phyloP scores from a whole-genome alignment of 2,888 invertebrate genomes.

The Cacoxenus indagator region DNA sequence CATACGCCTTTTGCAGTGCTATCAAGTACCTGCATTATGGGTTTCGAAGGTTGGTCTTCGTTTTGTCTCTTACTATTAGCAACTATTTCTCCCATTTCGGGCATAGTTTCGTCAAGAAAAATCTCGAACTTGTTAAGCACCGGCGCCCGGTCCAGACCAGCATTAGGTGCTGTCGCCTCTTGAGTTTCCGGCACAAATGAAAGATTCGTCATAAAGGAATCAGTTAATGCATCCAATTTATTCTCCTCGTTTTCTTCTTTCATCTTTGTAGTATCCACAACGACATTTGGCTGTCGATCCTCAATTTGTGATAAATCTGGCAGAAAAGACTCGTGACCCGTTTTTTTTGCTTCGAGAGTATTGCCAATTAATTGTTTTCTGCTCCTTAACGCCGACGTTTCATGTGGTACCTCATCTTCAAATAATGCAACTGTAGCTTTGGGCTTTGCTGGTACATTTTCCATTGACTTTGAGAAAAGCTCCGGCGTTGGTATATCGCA shows the following conservation, averaged over 20 bases:
- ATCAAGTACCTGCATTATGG: too few species aligned
- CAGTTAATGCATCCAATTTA: constrained; percentile 29
- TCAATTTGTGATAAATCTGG: constrained; percentile 34
- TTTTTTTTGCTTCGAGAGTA: neutral
- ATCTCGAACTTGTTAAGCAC: constrained; percentile 41
- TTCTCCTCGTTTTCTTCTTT: too few species aligned
- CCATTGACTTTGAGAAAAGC: constrained; percentile 30
- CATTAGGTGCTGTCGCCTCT: neutral
- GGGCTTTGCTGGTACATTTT: neutral
- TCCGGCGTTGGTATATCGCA: constrained; percentile 50
- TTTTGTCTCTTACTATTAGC: too few species aligned
- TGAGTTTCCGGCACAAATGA: constrained; percentile 55
- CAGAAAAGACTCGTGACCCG: constrained; percentile 35
- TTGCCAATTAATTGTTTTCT: too few species aligned
- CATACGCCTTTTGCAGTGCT: neutral
- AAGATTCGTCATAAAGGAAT: constrained; percentile 51
- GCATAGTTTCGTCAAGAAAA: constrained; percentile 45
- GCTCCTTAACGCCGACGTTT: too few species aligned
- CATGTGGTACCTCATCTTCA: constrained; percentile 31
- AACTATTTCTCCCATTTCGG: constrained; percentile 22
- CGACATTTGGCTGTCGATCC: constrained; percentile 23
- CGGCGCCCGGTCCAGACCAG: neutral
- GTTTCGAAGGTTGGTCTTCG: too few species aligned
- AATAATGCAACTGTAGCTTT: constrained; percentile 34
- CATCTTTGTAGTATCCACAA: too few species aligned